These are phyloP conservation scores for Delichon dasypus DNA, from an alignment of 2,797 vertebrate species.

Conservation along the genomic window DNA sequence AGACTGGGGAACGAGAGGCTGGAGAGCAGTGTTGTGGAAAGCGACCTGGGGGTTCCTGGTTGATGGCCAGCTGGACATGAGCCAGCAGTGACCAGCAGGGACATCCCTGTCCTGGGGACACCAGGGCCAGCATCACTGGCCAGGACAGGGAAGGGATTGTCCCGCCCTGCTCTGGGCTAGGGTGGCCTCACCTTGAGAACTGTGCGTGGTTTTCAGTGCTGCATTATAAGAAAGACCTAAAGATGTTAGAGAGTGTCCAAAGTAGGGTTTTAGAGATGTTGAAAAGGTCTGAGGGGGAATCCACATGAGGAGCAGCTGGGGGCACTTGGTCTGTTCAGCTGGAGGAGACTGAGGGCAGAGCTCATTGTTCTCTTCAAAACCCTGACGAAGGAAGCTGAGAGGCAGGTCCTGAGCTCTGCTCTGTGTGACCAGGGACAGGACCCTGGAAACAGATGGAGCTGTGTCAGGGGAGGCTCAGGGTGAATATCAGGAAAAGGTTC, in stretches of 20 bases:
- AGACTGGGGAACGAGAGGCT: neutral
- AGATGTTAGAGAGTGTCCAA: neutral
- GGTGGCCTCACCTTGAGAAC: rapidly evolving
- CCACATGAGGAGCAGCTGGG: rapidly evolving
- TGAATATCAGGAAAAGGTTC: neutral
- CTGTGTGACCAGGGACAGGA: neutral
- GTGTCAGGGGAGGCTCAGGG: rapidly evolving
- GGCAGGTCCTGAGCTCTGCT: neutral
- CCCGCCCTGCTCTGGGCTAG: neutral
- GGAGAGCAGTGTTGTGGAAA: rapidly evolving
- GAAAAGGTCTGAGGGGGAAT: neutral
- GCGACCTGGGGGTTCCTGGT: rapidly evolving
- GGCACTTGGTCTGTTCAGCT: neutral
- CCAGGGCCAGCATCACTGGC: rapidly evolving
- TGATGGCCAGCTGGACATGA: rapidly evolving
- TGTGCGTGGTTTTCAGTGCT: neutral
- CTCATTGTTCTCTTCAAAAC: neutral
- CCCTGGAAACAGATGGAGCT: rapidly evolving
- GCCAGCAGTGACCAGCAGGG: neutral
- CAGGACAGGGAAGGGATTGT: neutral
- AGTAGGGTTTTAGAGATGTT: neutral
- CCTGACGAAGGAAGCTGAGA: rapidly evolving
- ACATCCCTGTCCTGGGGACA: neutral
- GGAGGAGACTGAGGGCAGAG: neutral
- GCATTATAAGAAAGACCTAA: rapidly evolving